Base-by-base conservation (phyloP, 1,140 invertebrate species). In the Bombus haemorrhoidalis region DNA sequence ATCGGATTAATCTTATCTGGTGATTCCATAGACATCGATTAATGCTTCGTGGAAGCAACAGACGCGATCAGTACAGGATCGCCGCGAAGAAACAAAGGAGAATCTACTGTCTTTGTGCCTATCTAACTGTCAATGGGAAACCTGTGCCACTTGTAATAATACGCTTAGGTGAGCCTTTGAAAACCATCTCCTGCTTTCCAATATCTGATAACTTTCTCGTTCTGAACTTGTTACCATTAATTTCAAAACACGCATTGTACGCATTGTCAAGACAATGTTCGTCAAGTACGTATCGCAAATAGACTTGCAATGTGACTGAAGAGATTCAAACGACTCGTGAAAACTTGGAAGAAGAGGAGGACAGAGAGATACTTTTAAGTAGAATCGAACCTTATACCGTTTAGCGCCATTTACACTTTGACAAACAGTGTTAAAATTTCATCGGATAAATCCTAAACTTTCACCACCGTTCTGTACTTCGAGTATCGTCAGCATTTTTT, bases 1-100 rank as follows among this genome's bases (percentile, higher is more conserved):
- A 34, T 15, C 39, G 32, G 37, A 22, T 80, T 47, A 69, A 80
- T 80, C 78, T 80, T 80, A 80, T 80, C 75, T 22, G 28, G 3
- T 22, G 25, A 32, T 41, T 62, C 28, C 28, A 39, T 77, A 28
- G 34, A 13, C 53, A 39, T 37, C 77, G 64, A 47, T 79, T 18
- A 68, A 62, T 59, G 18, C 13, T 39, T 3, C 0, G 8, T 32
- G 9, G 15, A 28, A 43, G 0, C 13, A 5, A 41, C 12, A 9
- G 15, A 9, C 5, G 25, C 57, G 34, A 64, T 32, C 18, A 77
- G 75, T 77, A n/a, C 25, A 32, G 25, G 53, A 76, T 76, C 41
- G 74, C 37, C 13, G 34, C 12, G 25, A 15, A 37, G 34, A 25
- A 76, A 76, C 34, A n/a, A 76, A 75, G 73, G 34, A 76, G 53